These are phyloP conservation scores for Hydrozoanthus gracilis DNA, from an alignment of 92 coral and sea anemone species.

Conservation along the genomic window DNA sequence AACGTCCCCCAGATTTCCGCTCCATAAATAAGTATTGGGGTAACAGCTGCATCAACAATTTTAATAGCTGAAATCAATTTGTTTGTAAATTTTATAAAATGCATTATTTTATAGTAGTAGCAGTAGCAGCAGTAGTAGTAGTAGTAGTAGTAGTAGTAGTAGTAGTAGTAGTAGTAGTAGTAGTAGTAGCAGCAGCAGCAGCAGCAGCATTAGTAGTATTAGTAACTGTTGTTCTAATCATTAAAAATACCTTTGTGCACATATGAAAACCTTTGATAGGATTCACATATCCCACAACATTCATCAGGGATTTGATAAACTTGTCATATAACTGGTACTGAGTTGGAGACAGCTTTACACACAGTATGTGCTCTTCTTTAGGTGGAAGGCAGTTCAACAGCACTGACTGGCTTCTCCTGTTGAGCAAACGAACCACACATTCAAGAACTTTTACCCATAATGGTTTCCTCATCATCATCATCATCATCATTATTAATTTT, in stretches of 20 bases:
- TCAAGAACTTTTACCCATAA: too few relatives aligned
- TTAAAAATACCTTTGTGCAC: conserved; percentile 81
- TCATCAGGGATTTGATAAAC: conserved; percentile 65
- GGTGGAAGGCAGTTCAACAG: conserved; percentile 73
- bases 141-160: too few relatives aligned
- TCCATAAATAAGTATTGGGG: too few relatives aligned
- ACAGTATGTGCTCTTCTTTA: conserved; percentile 87
- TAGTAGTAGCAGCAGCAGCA: too few relatives aligned
- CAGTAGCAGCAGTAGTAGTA: too few relatives aligned
- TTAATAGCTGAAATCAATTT: too few relatives aligned
- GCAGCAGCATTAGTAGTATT: neutral
- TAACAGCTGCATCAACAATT: too few relatives aligned
- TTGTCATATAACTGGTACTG: conserved; percentile 82
- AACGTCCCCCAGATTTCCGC: too few relatives aligned
- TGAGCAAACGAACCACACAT: conserved; percentile 5
- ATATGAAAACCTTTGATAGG: conserved; percentile 93
- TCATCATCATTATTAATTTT: too few relatives aligned
- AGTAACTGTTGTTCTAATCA: neutral
- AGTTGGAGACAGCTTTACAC: conserved; percentile 80
- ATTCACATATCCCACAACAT: conserved; percentile 82
- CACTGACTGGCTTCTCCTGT: conserved; percentile 93
- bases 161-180: too few relatives aligned
- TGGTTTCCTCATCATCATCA: neutral
- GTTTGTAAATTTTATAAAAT: too few relatives aligned
- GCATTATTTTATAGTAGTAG: too few relatives aligned